Conservation (phyloP, 2,797 vertebrate species). For the Cirrhinus mrigala region DNA sequence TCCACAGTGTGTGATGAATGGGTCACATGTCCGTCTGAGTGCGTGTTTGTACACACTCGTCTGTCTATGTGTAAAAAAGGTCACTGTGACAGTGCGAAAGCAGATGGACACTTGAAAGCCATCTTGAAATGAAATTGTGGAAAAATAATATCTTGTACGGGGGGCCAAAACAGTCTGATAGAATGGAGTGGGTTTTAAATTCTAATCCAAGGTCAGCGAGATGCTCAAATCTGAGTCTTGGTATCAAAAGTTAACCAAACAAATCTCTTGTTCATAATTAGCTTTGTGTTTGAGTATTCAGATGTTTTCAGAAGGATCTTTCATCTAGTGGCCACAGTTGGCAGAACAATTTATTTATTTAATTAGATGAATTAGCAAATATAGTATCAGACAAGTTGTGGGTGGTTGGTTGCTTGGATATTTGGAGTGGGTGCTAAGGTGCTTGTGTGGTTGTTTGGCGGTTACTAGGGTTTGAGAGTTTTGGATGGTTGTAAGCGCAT, state of each 20-base stretch:
- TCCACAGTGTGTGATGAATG: conserved; percentile 14
- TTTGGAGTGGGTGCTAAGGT: background rate
- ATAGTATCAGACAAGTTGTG: background rate
- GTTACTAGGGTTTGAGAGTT: no score
- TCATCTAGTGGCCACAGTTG: background rate
- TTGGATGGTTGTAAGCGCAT: no score
- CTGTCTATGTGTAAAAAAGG: conserved; percentile 62
- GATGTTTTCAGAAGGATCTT: background rate
- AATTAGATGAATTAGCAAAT: background rate
- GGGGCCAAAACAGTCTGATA: conserved; percentile 13
- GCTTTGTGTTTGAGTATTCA: background rate
- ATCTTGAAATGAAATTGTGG: conserved; percentile 75
- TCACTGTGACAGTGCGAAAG: conserved; percentile 71
- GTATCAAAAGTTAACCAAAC: conserved; percentile 1
- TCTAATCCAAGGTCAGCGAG: conserved; percentile 53
- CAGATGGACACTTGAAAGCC: conserved; percentile 72
- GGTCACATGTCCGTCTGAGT: conserved; percentile 39
- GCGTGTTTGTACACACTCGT: conserved; percentile 44
- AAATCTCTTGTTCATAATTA: background rate
- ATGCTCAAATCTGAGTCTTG: background rate
- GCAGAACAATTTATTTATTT: background rate
- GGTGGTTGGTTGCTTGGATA: background rate
- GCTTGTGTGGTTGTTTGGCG: background rate
- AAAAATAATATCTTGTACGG: conserved; percentile 77
- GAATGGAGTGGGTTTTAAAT: conserved; percentile 8